Evolutionary conservation across 1,140 invertebrate genomes (phyloP), one percentile per base, ranked within the genome.

Genomic region (Mesaphorura yosii): DNA sequence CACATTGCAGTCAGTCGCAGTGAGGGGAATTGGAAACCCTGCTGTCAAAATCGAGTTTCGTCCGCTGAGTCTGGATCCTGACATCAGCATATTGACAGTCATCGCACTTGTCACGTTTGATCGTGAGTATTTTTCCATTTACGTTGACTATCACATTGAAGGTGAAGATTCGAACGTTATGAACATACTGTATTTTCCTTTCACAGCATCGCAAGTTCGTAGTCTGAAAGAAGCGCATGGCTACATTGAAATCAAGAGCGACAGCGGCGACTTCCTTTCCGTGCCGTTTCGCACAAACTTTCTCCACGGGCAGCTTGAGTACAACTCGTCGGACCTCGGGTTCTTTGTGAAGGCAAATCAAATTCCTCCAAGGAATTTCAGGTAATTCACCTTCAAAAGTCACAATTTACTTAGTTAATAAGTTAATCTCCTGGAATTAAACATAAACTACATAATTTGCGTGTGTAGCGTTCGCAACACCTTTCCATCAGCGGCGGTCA

Each of bases 91-190:
- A 44, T 68, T 72, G 20, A 73, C 69, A 23, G 65, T 72, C 52
- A 69, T 77, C 19, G 76, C 75, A 28, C 68, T 69, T 44, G 67
- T 77, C 27, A 75, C 75, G 23, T 75, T 74, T 66, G 68, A 70
- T 66, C 73, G 75, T 76, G 64, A 69, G 68, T 67, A 23, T 28
- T 26, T 14, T 17, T 38, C 15, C 46, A 48, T n/a, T 12, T 37
- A 37, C 34, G 34, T 12, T 37, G 12, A n/a, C 12, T n/a, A 12
- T 12, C 34, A 37, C n/a, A n/a, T n/a, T 37, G 12, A n/a, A n/a
- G n/a, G n/a, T n/a, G n/a, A n/a, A n/a, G n/a, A n/a, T n/a, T n/a
- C n/a, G n/a, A n/a, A n/a, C n/a, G n/a, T n/a, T 34, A 34, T 34
- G 10, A 34, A 34, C 10, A 34, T 34, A 34, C n/a, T 34, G 10